phyloP scores from a whole-genome alignment of 2,113 vertebrate species.

The Ciconia maguari region DNA sequence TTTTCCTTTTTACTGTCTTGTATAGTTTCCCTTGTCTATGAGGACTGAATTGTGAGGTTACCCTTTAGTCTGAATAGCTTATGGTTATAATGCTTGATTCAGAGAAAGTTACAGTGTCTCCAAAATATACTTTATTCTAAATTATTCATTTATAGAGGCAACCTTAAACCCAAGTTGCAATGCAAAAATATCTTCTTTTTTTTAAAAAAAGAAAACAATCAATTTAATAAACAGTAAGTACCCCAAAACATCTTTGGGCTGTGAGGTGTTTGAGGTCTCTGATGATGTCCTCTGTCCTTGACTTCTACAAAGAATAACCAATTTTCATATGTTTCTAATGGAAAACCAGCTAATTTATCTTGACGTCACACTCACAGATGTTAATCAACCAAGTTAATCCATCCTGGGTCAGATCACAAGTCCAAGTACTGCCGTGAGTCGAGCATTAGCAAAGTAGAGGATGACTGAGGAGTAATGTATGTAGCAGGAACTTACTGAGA shows the following conservation, averaged over 20 bases:
- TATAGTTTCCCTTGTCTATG: not conserved
- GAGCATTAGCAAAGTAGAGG: not conserved
- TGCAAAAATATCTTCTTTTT: not conserved
- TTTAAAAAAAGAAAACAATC: not conserved
- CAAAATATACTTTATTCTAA: not conserved
- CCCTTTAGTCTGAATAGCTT: not conserved
- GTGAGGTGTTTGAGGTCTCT: not conserved
- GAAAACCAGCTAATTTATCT: not conserved
- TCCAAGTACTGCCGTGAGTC: not conserved
- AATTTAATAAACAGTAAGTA: not conserved
- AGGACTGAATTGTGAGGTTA: not conserved
- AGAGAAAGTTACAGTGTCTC: not conserved
- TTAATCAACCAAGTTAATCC: not conserved
- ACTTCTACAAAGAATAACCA: not conserved
- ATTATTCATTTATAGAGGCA: not conserved
- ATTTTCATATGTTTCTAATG: not conserved
- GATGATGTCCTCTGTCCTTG: not conserved
- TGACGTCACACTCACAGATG: not conserved
- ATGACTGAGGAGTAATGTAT: not conserved
- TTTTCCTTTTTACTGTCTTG: not conserved
- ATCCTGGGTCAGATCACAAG: not conserved
- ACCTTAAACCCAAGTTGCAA: not conserved
- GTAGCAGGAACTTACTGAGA: not conserved
- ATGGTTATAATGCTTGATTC: not conserved
- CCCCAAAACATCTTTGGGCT: not conserved